These are phyloP conservation scores for Physella acuta DNA, from an alignment of 1,140 invertebrate genomes.

Conservation along the genomic window DNA sequence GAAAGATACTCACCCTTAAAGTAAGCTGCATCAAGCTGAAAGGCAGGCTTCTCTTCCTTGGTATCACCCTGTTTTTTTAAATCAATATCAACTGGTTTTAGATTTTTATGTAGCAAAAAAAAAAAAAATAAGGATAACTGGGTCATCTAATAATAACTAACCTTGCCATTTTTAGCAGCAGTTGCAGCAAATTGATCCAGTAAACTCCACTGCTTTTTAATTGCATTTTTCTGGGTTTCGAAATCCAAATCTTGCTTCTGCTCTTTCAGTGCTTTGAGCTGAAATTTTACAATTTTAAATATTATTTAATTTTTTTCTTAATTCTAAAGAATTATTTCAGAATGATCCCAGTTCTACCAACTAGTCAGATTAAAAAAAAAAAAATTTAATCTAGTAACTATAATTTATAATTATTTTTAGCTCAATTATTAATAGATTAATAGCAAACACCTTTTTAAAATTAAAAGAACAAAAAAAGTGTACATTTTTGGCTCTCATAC, in stretches of 20 bases:
- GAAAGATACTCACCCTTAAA: conserved; percentile 6
- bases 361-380: background rate
- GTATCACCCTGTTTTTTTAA: conserved; percentile 1
- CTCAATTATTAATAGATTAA: no score
- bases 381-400: background rate
- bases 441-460: no score
- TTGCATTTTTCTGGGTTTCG: background rate
- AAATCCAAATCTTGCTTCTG: background rate
- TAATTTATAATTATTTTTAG: no score
- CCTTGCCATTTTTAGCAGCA: conserved; percentile 14
- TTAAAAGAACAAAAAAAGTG: no score
- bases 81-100: no score
- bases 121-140: background rate
- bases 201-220: conserved; percentile 9
- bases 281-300: background rate
- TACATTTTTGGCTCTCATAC: no score
- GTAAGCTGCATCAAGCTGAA: conserved; percentile 10
- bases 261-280: conserved; percentile 8
- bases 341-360: no score
- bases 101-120: background rate
- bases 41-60: background rate
- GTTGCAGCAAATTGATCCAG: conserved; percentile 14
- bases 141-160: background rate
- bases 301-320: no score
- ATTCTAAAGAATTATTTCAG: no score